These are phyloP conservation scores for Rhabdophis nuchalis DNA, from an alignment of 2,797 vertebrate species.

Conservation along the genomic window DNA sequence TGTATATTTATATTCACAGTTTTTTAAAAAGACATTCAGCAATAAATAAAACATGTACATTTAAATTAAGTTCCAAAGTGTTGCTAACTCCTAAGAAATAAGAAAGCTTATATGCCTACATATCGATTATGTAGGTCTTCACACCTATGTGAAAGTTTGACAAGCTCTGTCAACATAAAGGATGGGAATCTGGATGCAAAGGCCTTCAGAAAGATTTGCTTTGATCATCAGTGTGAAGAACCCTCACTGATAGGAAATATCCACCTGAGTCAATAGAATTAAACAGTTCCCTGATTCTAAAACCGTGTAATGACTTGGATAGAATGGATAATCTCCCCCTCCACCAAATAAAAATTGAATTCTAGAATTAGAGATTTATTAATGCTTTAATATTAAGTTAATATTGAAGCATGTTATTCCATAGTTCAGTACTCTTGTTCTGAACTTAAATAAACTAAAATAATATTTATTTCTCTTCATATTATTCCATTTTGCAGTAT, in stretches of 20 bases:
- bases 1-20: not conserved
- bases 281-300: conserved; percentile 6
- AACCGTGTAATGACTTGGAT: not conserved
- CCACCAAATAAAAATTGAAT: not conserved
- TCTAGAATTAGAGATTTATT: not conserved
- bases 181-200: not conserved
- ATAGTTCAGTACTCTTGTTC: not conserved
- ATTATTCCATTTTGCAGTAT: not conserved
- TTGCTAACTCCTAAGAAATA: conserved; percentile 36
- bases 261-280: conserved; percentile 47
- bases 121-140: conserved; percentile 37
- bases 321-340: not conserved
- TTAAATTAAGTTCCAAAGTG: conserved; percentile 37
- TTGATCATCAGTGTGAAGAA: conserved; percentile 40
- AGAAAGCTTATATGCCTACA: conserved; percentile 30
- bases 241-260: conserved; percentile 7
- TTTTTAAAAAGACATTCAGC: conserved; percentile 36
- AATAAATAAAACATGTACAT: conserved; percentile 50
- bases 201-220: conserved; percentile 26
- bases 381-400: conserved; percentile 19
- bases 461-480: conserved; percentile 1
- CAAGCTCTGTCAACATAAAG: conserved; percentile 39
- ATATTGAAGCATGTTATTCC: not conserved
- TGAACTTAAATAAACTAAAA: not conserved
- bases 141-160: conserved; percentile 5